phyloP scores from a whole-genome alignment of 2,797 vertebrate genomes.

The Coregonus suidteri region DNA sequence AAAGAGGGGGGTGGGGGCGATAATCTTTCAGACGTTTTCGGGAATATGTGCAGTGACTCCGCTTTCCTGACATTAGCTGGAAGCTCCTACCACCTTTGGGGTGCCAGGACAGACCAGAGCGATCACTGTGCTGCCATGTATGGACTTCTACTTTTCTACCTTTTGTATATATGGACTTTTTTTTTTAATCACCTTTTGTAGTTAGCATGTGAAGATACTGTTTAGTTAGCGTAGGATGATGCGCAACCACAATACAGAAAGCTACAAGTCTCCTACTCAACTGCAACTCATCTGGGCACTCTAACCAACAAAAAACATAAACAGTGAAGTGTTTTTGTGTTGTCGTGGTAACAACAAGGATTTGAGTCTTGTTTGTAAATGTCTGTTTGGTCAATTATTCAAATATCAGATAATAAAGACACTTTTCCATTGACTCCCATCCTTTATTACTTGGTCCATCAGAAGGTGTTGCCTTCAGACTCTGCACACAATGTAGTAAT shows the following conservation, averaged over 20 bases:
- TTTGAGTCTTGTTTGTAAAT: not conserved
- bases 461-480: no score
- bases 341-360: no score
- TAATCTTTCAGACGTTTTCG: no score
- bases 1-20: no score
- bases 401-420: not conserved
- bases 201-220: not conserved
- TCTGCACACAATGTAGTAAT: not conserved
- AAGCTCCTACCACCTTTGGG: no score
- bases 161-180: not conserved
- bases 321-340: no score
- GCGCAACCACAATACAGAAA: not conserved
- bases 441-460: not conserved
- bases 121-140: no score
- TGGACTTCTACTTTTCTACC: not conserved
- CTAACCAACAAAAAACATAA: no score
- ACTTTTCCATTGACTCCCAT: not conserved
- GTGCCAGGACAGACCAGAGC: no score
- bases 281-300: not conserved
- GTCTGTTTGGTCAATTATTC: not conserved
- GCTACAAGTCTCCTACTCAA: not conserved
- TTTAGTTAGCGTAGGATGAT: not conserved
- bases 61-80: no score
- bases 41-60: no score
- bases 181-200: not conserved